phyloP scores from a whole-genome alignment of 2,888 invertebrate species.

The Palloptera scutellata region DNA sequence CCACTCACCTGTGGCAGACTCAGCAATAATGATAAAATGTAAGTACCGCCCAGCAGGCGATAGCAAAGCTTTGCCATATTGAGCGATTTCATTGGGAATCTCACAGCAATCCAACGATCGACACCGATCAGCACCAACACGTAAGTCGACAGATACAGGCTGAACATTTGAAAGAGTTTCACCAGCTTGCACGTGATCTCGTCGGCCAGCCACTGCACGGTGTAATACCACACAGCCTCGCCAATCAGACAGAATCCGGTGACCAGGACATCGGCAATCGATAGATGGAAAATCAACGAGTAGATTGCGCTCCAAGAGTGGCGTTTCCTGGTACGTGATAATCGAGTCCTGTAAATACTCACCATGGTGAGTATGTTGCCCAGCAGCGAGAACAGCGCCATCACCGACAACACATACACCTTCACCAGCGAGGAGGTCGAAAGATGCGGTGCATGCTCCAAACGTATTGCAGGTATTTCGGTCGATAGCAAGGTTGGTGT shows the following conservation, averaged over 20 bases:
- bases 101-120: constrained; percentile 81
- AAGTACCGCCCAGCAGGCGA: constrained; percentile 74
- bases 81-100: constrained; percentile 79
- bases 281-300: constrained; percentile 81
- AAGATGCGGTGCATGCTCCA: constrained; percentile 75
- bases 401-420: constrained; percentile 72
- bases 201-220: constrained; percentile 83
- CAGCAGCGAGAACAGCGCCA: constrained; percentile 77
- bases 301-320: constrained; percentile 78
- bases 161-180: constrained; percentile 83
- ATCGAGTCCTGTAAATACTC: constrained; percentile 74
- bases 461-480: constrained; percentile 39
- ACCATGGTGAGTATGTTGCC: constrained; percentile 81
- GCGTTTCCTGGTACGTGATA: constrained; percentile 67
- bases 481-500: constrained; percentile 9
- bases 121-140: constrained; percentile 83
- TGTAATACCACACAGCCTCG: constrained; percentile 82
- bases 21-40: constrained; percentile 76
- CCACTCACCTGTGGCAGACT: constrained; percentile 82
- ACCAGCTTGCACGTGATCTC: constrained; percentile 80
- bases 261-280: constrained; percentile 82
- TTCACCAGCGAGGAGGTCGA: constrained; percentile 72
- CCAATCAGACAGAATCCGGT: constrained; percentile 83
- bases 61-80: constrained; percentile 75
- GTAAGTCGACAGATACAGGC: constrained; percentile 83